These are phyloP conservation scores for Caenorhabditis sp. DNA, from an alignment of 2,888 invertebrate species.

Conservation along the genomic window DNA sequence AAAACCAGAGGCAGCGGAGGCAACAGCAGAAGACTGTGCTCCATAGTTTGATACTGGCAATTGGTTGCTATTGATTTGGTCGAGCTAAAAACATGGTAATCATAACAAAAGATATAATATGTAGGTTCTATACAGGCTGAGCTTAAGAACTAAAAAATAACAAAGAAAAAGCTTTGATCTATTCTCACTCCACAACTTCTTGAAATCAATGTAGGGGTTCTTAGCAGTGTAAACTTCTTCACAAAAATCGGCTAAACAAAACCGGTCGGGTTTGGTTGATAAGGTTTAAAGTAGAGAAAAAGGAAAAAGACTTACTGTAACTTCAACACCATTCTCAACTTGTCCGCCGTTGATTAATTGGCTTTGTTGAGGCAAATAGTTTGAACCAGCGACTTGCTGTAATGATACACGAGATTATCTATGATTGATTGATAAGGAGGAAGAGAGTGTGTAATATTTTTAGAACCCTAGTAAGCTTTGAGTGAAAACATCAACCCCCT, in stretches of 20 bases:
- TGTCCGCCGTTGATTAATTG: not conserved
- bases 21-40: not conserved
- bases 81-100: not conserved
- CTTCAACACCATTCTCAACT: constrained; percentile 4
- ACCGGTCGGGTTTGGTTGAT: no score
- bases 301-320: not conserved
- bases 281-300: no score
- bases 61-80: not conserved
- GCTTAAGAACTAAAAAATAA: not conserved
- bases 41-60: not conserved
- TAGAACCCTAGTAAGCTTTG: no score
- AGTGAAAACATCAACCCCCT: no score
- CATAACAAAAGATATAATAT: no score
- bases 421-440: not conserved
- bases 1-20: not conserved
- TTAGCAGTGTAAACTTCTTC: not conserved
- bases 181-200: not conserved
- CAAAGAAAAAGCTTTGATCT: not conserved
- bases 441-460: not conserved
- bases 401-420: not conserved
- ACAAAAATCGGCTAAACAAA: not conserved
- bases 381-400: not conserved
- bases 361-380: not conserved
- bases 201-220: not conserved
- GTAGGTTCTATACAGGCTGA: no score